Evolutionary conservation across 2,113 vertebrate species (phyloP).

Genomic region (Tonatia bakeri): DNA sequence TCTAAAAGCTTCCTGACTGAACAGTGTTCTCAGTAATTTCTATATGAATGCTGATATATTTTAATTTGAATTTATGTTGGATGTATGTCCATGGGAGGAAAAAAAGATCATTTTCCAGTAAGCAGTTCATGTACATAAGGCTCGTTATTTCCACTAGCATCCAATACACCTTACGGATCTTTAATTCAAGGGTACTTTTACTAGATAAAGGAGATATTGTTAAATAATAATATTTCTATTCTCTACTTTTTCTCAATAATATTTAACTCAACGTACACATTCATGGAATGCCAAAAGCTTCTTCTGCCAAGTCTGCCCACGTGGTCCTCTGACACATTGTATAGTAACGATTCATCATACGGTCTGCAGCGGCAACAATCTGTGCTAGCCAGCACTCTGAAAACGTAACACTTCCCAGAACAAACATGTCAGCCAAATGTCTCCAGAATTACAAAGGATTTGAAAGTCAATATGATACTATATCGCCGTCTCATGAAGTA

Average conservation of each 20-base stretch:
- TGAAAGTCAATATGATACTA: background rate
- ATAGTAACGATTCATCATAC: background rate
- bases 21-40: conserved; percentile 72
- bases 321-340: background rate
- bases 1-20: conserved; percentile 72
- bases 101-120: conserved; percentile 62
- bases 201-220: conserved; percentile 57
- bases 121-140: conserved; percentile 39
- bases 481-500: background rate
- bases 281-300: background rate
- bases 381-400: background rate
- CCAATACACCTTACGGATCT: conserved; percentile 51
- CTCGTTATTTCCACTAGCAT: conserved; percentile 65
- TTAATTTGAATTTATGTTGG: conserved; percentile 55
- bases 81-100: conserved; percentile 39
- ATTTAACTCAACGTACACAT: conserved; percentile 17
- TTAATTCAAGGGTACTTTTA: conserved; percentile 56
- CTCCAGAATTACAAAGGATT: background rate
- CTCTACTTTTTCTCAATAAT: background rate
- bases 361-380: background rate
- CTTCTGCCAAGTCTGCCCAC: background rate
- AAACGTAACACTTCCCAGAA: background rate
- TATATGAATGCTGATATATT: background rate
- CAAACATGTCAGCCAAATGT: background rate
- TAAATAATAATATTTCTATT: conserved; percentile 25